Conservation (phyloP, 2,797 vertebrate species). For the Valencia hispanica region DNA sequence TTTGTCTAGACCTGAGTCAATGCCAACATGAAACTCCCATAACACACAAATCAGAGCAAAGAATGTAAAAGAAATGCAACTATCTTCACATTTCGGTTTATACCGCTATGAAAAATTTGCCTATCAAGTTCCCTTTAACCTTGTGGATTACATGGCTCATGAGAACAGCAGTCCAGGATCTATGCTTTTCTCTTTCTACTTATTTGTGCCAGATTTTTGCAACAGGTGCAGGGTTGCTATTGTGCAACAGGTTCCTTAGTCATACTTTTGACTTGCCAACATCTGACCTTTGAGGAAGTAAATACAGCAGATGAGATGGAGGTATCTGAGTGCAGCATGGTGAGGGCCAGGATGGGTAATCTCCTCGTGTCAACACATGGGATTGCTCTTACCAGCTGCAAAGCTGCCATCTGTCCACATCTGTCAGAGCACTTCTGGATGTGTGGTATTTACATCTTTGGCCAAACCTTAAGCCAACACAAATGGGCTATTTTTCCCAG, state of each 20-base stretch:
- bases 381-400: conserved; percentile 81
- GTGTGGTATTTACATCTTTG: conserved; percentile 57
- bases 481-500: conserved; percentile 64
- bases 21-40: conserved; percentile 72
- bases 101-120: conserved; percentile 36
- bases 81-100: conserved; percentile 54
- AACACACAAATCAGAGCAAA: conserved; percentile 62
- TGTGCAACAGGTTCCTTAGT: conserved; percentile 68
- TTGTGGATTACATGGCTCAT: conserved; percentile 53
- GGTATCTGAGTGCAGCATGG: conserved; percentile 52
- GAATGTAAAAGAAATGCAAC: conserved; percentile 58
- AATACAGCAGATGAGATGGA: conserved; percentile 61
- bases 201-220: conserved; percentile 49
- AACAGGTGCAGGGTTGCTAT: conserved; percentile 73
- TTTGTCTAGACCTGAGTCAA: conserved; percentile 79
- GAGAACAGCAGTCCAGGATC: conserved; percentile 52
- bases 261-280: conserved; percentile 65
- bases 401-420: conserved; percentile 80
- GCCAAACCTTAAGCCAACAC: conserved; percentile 65
- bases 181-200: conserved; percentile 29
- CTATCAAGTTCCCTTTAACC: conserved; percentile 72
- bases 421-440: conserved; percentile 74
- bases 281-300: conserved; percentile 74
- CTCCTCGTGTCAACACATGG: conserved; percentile 70
- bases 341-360: conserved; percentile 68